phyloP scores from a whole-genome alignment of 1,140 invertebrate genomes.

The Bicyclus anynana region DNA sequence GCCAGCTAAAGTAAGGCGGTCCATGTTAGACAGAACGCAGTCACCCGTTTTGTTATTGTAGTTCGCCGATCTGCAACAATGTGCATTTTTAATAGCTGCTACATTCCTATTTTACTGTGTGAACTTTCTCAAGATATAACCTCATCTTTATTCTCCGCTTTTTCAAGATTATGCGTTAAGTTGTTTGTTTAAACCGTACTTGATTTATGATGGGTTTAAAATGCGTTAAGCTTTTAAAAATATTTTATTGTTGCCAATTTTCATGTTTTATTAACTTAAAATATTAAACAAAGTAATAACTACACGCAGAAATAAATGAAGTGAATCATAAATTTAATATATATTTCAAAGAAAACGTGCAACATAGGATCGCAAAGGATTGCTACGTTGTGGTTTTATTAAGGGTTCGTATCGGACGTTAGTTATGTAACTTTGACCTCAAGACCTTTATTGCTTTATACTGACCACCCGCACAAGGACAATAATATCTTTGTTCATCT shows the following conservation, averaged over 20 bases:
- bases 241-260: not conserved
- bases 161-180: constrained; percentile 12
- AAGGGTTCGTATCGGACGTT: constrained; percentile 25
- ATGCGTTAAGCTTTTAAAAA: not conserved
- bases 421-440: constrained; percentile 40
- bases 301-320: constrained; percentile 10
- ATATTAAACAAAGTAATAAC: not conserved
- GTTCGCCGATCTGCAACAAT: constrained; percentile 90
- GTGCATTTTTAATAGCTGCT: constrained; percentile 45
- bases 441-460: constrained; percentile 43
- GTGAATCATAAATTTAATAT: constrained; percentile 12
- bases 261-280: not conserved
- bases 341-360: constrained; percentile 19
- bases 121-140: constrained; percentile 62
- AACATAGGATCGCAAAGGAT: constrained; percentile 14
- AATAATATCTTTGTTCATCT: constrained; percentile 58
- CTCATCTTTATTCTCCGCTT: constrained; percentile 9
- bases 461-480: constrained; percentile 44
- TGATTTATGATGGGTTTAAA: not conserved
- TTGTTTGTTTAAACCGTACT: not conserved
- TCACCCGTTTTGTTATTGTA: constrained; percentile 90
- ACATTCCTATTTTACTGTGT: constrained; percentile 50
- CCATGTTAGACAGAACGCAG: constrained; percentile 93
- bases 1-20: constrained; percentile 90
- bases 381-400: constrained; percentile 36